phyloP scores from a whole-genome alignment of 2,888 invertebrate genomes.

The Cryptocheilus praepositus region DNA sequence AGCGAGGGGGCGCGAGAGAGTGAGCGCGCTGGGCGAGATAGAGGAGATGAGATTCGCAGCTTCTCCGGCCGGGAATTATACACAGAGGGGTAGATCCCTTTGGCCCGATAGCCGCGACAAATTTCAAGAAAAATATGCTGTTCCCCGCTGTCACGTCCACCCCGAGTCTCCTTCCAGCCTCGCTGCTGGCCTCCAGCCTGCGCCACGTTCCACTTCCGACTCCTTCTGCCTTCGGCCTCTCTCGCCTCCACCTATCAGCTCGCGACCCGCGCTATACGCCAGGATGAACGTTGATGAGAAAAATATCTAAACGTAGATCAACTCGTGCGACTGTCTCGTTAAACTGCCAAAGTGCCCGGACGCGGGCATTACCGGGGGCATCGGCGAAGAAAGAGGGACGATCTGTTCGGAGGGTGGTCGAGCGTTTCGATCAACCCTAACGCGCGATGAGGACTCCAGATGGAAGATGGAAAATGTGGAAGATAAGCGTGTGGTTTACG shows the following conservation, averaged over 20 bases:
- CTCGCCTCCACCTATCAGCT: slow-evolving; percentile 46
- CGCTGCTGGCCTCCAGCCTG: not conserved
- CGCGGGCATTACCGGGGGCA: slow-evolving; percentile 42
- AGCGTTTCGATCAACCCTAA: slow-evolving; percentile 23
- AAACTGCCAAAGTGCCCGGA: slow-evolving; percentile 61
- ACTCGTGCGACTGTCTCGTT: slow-evolving; percentile 64
- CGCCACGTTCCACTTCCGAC: slow-evolving; percentile 18
- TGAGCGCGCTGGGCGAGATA: slow-evolving; percentile 43
- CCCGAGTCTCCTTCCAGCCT: slow-evolving; percentile 24
- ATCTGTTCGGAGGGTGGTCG: slow-evolving; percentile 20
- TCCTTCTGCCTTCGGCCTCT: slow-evolving; percentile 69
- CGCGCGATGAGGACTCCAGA: not conserved
- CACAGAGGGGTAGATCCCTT: slow-evolving; percentile 70
- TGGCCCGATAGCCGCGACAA: slow-evolving; percentile 70
- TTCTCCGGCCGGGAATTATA: slow-evolving; percentile 74
- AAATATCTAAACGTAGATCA: slow-evolving; percentile 73
- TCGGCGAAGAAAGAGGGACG: slow-evolving; percentile 20
- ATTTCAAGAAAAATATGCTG: slow-evolving; percentile 73
- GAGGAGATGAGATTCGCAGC: slow-evolving; percentile 74
- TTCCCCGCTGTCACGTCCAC: slow-evolving; percentile 44
- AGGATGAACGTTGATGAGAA: slow-evolving; percentile 64
- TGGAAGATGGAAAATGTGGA: too few species aligned
- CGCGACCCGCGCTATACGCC: slow-evolving; percentile 65
- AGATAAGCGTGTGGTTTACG: too few species aligned
- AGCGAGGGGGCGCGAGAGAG: slow-evolving; percentile 24